These are phyloP conservation scores for Sebastes matsubarae DNA, from an alignment of 2,797 vertebrate species.

Conservation along the genomic window DNA sequence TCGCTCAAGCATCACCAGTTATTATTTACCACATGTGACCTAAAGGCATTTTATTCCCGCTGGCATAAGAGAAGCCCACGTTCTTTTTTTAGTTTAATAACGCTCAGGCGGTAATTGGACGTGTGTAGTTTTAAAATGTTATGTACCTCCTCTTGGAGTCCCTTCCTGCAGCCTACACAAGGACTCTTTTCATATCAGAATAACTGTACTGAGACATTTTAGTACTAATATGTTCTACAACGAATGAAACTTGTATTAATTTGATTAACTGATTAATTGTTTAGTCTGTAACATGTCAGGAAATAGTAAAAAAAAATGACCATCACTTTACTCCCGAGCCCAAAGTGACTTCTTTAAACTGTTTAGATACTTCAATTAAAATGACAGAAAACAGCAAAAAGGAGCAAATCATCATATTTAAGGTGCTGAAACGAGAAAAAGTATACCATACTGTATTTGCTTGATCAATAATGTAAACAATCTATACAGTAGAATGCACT, in stretches of 20 bases:
- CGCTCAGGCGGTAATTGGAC: neutral
- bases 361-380: neutral
- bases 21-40: slow-evolving; percentile 57
- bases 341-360: neutral
- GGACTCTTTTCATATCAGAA: neutral
- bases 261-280: neutral
- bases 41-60: slow-evolving; percentile 52
- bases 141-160: neutral
- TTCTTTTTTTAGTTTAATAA: neutral
- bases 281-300: neutral
- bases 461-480: neutral
- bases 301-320: neutral
- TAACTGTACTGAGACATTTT: neutral
- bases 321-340: neutral
- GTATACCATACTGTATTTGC: neutral
- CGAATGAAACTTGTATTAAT: neutral
- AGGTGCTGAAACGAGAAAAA: neutral
- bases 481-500: neutral
- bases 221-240: neutral
- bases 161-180: neutral
- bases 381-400: neutral
- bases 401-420: neutral
- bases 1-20: slow-evolving; percentile 31
- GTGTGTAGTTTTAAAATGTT: slow-evolving; percentile 4
- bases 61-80: neutral